Evolutionary conservation across 2,113 vertebrate species (phyloP), one percentile per base, ranked within the genome.

Genomic region (Myiozetetes cayanensis): DNA sequence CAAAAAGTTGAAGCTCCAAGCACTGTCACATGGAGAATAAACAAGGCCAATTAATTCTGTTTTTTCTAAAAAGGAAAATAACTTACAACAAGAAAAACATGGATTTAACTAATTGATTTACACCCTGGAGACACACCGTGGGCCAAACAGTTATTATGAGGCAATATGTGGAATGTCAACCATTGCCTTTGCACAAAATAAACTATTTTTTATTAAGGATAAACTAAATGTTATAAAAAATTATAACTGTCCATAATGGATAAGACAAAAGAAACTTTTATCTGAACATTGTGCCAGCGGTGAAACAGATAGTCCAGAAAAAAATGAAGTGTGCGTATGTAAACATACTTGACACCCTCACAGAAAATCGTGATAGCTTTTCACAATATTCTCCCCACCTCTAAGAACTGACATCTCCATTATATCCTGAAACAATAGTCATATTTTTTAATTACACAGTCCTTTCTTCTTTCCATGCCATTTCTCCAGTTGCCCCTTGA

Each of bases 31-130:
- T 35, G 19, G 25, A 95, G 30, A 94, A 89, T 59, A 96, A 96
- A 95, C 8, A 9, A 94, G 33, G 16, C 6, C 5, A 90, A 93
- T 86, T 91, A 89, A 95, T 92, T 65, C 79, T 85, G 14, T 3
- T 74, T 94, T 94, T 92, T 70, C 37, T 96, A 43, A 88, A 96
- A 94, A 46, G n/a, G 5, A 92, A 95, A 97, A 94, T 85, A 73
- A 19, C 87, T 95, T 76, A 78, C 63, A 93, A 92, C 61, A 84
- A 31, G 37, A 94, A 95, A 96, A 95, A 33, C 62, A 86, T 72
- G 74, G 61, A 85, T 89, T 89, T 85, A 74, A 84, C 35, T 58
- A 87, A 82, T 90, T 89, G 72, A 90, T 93, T 95, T 93, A 79
- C 55, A 90, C 28, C 16, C 63, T 91, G 25, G 30, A 92, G 67